Evolutionary conservation across 1,140 invertebrate species (phyloP), one percentile per base, ranked within the genome.

Genomic region (Neuroterus valhalla): DNA sequence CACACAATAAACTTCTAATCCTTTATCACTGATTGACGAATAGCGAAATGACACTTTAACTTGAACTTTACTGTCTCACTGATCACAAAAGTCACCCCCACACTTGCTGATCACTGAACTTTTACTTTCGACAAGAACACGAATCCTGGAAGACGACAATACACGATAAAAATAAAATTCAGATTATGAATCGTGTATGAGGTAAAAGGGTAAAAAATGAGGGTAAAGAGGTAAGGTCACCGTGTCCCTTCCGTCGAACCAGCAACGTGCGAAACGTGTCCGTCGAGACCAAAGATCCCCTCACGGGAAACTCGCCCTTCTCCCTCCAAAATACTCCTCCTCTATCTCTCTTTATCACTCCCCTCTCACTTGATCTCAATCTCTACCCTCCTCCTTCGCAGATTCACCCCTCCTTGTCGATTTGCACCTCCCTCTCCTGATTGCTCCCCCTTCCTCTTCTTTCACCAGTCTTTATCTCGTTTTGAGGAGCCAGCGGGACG

Each of bases 351-450:
- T 38, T 48, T 6, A 23, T 55, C 66, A 31, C 46, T 44, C 62
- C 46, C 55, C 67, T 70, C 68, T n/a, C 19, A 8, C 46, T 2
- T n/a, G 15, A 4, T 31, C 46, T 17, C 17, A 70, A 19, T 66
- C 55, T 26, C 11, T 66, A 38, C 19, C 31, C 44, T 38, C 70
- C 71, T 72, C 78, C 26, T 72, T 75, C 72, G 67, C 75, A 66
- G 45, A 38, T 72, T 68, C 81, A 75, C 75, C 71, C 73, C 66
- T 44, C 72, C 70, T 68, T 67, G 62, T 15, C 75, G 68, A 52
- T 67, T 68, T 67, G 71, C 62, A 26, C 43, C 48, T 44, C 52
- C 44, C 70, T 69, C 70, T 76, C 71, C 69, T 31, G 66, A 14
- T 74, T 42, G 55, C 42, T 42, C 68, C 76, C 75, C 74, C 66